Evolutionary conservation across 2,888 invertebrate genomes (phyloP).

Genomic region (Sympetrum striolatum): DNA sequence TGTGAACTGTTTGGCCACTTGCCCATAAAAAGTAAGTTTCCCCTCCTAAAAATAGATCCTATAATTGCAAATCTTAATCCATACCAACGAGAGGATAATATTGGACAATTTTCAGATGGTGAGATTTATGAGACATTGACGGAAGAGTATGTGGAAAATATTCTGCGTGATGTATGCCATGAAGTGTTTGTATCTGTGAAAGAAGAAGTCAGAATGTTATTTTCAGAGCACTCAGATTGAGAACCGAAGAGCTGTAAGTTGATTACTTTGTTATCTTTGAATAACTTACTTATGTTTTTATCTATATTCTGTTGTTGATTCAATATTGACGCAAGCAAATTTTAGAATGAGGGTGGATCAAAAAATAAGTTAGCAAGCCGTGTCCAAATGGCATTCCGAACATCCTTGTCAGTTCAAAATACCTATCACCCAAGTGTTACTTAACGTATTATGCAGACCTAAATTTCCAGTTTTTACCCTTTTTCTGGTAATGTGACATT

Average conservation of each 20-base stretch:
- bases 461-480: too few species aligned
- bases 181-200: conserved; percentile 52
- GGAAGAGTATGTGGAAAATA: conserved; percentile 52
- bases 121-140: conserved; percentile 52
- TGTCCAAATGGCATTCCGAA: too few species aligned
- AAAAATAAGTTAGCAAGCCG: too few species aligned
- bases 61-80: neutral
- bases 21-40: conserved; percentile 69
- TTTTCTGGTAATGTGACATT: too few species aligned
- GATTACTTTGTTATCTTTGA: too few species aligned
- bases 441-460: too few species aligned
- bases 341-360: too few species aligned
- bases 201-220: conserved; percentile 48
- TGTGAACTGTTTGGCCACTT: conserved; percentile 81
- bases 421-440: too few species aligned
- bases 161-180: conserved; percentile 52
- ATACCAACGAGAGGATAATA: neutral
- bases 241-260: too few species aligned
- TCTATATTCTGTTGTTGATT: too few species aligned
- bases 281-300: too few species aligned
- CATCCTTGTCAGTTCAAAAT: too few species aligned
- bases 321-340: neutral
- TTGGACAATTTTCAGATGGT: conserved; percentile 51
- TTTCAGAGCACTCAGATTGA: neutral
- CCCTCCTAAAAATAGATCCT: conserved; percentile 4